Evolutionary conservation across 2,888 invertebrate species (phyloP), one percentile per base, ranked within the genome.

Genomic region (Pterostichus madidus): DNA sequence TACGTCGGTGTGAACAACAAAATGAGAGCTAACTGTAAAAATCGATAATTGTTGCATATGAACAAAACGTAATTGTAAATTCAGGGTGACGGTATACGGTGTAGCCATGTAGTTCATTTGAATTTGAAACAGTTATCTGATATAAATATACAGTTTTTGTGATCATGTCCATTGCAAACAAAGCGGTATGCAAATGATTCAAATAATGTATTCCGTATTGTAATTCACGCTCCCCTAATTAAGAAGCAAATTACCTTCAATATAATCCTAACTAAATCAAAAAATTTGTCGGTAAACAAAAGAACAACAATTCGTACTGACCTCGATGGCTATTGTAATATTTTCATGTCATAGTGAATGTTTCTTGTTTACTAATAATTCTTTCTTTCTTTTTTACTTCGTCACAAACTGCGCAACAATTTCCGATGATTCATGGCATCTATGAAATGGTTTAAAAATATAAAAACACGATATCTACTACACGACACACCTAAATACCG

Each of bases 361-460:
- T 78, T 77, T 39, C 56, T 77, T 77, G 78, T 78, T 78, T 78
- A 78, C 61, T 61, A 77, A 78, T 77, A 77, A 35, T 77, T 77
- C 71, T 77, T 77, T 77, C 32, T 44, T 46, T 49, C 24, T 24
- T 39, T 71, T 71, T 71, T 71, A 71, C 73, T 46, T 73, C 49
- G 73, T 73, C 49, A 73, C 73, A 44, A 73, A 61, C 46, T 59
- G 59, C 78, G 78, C 78, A 73, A 31, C 73, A 78, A 35, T 59
- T 78, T 73, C 49, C 31, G 61, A 59, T 78, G 78, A 78, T 78
- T 78, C 78, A 78, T 35, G 11, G 35, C 15, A 71, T 71, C 71
- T 39, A 39, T 71, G 71, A 71, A 71, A 39, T 24, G 17, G 17
- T 46, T 73, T 2, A 15, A 73, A 46, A 46, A 31, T 44, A 49